Evolutionary conservation across 2,113 vertebrate genomes (phyloP).

Genomic region (Centrocercus urophasianus): DNA sequence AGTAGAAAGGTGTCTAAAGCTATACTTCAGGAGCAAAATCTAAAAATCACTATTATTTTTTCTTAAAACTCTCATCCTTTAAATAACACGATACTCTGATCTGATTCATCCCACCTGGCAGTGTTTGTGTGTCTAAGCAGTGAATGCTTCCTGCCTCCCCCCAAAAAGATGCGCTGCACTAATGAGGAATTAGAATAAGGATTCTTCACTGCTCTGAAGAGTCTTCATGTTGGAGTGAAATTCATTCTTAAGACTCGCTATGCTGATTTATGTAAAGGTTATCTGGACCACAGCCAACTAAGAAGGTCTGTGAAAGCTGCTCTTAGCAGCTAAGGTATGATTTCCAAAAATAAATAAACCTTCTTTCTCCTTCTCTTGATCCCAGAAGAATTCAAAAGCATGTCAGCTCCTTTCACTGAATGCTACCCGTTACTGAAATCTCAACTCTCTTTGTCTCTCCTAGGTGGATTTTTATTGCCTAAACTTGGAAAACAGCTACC

Average conservation of each 20-base stretch:
- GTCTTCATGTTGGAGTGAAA: neutral
- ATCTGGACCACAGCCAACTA: neutral
- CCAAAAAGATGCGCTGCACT: accelerated
- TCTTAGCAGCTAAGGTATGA: neutral
- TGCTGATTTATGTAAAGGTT: neutral
- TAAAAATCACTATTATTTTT: accelerated
- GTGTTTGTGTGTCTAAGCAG: accelerated
- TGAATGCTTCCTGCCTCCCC: accelerated
- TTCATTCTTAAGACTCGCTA: neutral
- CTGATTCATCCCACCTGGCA: neutral
- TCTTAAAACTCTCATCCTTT: neutral
- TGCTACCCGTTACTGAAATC: neutral
- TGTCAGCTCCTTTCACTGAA: neutral
- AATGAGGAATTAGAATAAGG: neutral
- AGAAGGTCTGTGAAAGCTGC: neutral
- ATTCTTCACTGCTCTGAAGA: neutral
- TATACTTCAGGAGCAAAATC: neutral
- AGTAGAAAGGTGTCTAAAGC: neutral
- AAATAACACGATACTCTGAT: neutral
- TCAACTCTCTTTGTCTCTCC: neutral
- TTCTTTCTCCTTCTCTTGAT: neutral
- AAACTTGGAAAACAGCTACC: neutral
- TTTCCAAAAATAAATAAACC: neutral
- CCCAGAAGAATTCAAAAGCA: neutral
- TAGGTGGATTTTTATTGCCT: neutral